Evolutionary conservation across 2,888 invertebrate species (phyloP), one percentile per base, ranked within the genome.

Genomic region (Xestia ashworthii): DNA sequence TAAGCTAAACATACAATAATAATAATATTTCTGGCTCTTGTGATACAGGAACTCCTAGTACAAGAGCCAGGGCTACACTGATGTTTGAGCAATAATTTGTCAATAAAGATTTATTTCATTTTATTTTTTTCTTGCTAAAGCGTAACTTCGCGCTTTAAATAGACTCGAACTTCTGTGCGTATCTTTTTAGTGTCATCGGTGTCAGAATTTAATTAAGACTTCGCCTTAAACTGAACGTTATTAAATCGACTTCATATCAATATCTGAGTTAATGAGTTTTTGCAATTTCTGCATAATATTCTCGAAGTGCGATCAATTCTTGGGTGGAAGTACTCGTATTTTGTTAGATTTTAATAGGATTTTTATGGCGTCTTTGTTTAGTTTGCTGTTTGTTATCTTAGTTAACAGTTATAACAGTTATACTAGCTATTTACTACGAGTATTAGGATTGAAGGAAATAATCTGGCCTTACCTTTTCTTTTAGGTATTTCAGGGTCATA

Each of bases 171-270:
- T 78, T 65, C 48, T 81, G 48, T 25, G 16, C 19, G 2, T 46
- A 55, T 65, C n/a, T 55, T 0, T 48, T 22, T 2, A 41, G 25
- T 58, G 67, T 12, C 67, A 55, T 65, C 46, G 58, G 19, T 71
- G 76, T 80, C 83, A 86, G 68, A 83, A 75, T 77, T 75, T 94
- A 70, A 86, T 98, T 98, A 71, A 97, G 90, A 62, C 48, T 64
- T 73, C 72, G 41, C 62, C 71, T 75, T 46, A 69, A 76, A 75
- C 48, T 14, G 74, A 82, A 67, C 85, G 69, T 79, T 85, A 85
- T 85, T 78, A 84, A 76, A 83, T 77, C 44, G 68, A 71, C 67
- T 80, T 60, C 72, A 80, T 73, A 73, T 66, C 65, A 68, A 83
- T 80, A 72, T 73, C 62, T 66, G 58, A 65, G 62, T 74, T 79